Base-by-base conservation (phyloP, 2,113 vertebrate genomes). In the Myotis lucifugus region DNA sequence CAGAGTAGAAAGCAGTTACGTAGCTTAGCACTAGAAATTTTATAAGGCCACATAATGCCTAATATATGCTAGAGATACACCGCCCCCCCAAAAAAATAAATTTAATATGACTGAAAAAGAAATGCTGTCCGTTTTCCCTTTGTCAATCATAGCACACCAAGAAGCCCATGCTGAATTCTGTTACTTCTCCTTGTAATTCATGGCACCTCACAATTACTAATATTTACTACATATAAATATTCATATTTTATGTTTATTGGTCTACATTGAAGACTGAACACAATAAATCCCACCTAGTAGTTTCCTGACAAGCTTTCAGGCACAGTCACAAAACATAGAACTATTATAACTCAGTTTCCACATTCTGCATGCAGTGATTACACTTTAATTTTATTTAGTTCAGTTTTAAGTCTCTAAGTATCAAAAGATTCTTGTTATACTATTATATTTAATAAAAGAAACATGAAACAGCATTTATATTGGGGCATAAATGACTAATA, bases 401-500 rank as follows among this genome's bases (percentile, higher is more conserved):
- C 76, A 37, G 23, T 61, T 91, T 91, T 74, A 92, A 66, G 46
- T 81, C 74, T 79, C 87, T 88, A 29, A 90, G 70, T 81, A 85
- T 50, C 74, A 32, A 52, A 79, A 81, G 29, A 82, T 40, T 81
- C 69, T 96, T 96, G 12, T 40, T 48, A 15, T 87, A 76, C n/a
- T 72, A 61, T 76, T 67, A 84, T 15, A 81, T 67, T 84, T 91
- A 94, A 96, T 70, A 91, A 88, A 92, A 92, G 9, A 69, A 95
- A 90, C 76, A 66, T 54, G 42, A 50, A 95, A 89, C 42, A 48
- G 21, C 91, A 91, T 94, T 92, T 95, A 69, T 34, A 78, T 40
- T 21, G 42, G 70, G 66, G 17, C 76, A 87, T 79, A 97, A 94
- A 79, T 87, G 93, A 96, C 79, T 94, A 95, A 95, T 34, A 69